phyloP scores from a whole-genome alignment of 2,797 vertebrate species.

The Aulostomus chinensis region DNA sequence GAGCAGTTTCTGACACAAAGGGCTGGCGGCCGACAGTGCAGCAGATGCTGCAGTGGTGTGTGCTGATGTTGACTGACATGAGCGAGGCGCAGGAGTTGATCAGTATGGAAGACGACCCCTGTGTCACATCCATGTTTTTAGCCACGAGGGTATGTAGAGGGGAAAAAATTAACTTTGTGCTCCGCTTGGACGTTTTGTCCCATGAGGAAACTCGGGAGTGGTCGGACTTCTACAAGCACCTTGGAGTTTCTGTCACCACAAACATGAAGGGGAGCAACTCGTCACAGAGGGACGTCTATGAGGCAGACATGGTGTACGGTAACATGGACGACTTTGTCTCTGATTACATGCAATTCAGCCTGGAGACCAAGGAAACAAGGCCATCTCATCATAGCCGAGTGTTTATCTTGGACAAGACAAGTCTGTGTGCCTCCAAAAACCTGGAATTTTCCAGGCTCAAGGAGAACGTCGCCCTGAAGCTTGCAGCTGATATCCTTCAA shows the following conservation, averaged over 20 bases:
- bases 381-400: rapidly evolving
- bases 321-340: constrained; percentile 21
- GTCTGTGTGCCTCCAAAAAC: not conserved
- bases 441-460: constrained; percentile 5
- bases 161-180: constrained; percentile 25
- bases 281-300: constrained; percentile 1
- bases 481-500: constrained; percentile 4
- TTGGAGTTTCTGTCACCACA: constrained; percentile 9
- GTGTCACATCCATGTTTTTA: constrained; percentile 29
- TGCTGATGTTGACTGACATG: not conserved
- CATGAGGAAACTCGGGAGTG: constrained; percentile 18
- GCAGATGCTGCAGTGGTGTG: constrained; percentile 28
- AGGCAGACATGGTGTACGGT: constrained; percentile 27
- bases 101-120: constrained; percentile 13
- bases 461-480: not conserved
- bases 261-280: not conserved
- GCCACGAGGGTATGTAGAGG: constrained; percentile 3
- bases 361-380: constrained; percentile 1
- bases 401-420: constrained; percentile 8
- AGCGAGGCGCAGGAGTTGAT: rapidly evolving
- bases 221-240: constrained; percentile 21
- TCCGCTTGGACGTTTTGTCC: not conserved
- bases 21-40: constrained; percentile 14
- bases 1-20: constrained; percentile 17
- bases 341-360: not conserved